These are phyloP conservation scores for Mormyrus lacerda DNA, from an alignment of 2,113 vertebrate species.

Conservation along the genomic window DNA sequence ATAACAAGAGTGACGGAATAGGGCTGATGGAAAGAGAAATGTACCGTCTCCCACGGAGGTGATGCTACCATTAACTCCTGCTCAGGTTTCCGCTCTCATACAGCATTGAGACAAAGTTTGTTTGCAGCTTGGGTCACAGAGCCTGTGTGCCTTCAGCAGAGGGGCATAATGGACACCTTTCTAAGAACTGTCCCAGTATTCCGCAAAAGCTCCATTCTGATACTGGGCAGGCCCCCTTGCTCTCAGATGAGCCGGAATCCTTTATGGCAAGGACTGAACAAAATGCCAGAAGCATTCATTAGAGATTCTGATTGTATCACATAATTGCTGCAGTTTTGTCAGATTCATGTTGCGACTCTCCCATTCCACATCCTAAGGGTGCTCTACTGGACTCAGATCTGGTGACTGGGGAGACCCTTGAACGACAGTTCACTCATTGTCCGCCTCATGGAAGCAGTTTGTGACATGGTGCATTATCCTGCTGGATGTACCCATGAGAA, in stretches of 20 bases:
- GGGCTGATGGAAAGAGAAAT: background rate
- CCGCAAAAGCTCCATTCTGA: background rate
- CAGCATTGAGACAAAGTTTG: background rate
- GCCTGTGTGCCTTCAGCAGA: background rate
- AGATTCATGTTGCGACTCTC: no score
- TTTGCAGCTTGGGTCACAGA: background rate
- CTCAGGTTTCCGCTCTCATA: background rate
- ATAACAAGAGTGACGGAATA: background rate
- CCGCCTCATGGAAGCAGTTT: no score
- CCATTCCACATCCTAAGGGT: no score
- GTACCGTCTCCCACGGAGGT: background rate
- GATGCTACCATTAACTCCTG: background rate
- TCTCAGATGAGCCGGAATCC: background rate
- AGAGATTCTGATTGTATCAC: background rate
- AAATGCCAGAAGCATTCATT: background rate
- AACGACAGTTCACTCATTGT: no score
- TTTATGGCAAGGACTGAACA: background rate
- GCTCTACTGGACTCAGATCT: no score
- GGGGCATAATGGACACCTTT: background rate
- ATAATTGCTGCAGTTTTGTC: no score
- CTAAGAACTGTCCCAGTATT: background rate
- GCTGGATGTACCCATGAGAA: no score
- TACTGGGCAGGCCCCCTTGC: background rate
- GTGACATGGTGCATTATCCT: no score
- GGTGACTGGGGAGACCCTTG: no score